Percentiles rank a stretch among this genome's conserved stretches.
phyloP scores from a whole-genome alignment of 64 coral and sea anemone species.

The Montipora sp. region DNA sequence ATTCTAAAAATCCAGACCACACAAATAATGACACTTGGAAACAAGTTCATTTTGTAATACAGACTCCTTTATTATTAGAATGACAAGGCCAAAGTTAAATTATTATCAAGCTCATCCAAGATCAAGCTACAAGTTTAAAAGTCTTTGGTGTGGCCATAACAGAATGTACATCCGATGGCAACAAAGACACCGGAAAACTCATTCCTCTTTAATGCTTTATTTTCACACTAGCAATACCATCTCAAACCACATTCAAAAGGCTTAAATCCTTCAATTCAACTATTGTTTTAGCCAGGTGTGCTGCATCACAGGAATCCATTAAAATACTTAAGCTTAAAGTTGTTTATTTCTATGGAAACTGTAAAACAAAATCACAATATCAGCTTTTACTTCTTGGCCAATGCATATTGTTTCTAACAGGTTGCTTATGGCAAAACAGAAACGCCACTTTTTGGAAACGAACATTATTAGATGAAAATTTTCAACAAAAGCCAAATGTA shows the following conservation, averaged over 20 bases:
- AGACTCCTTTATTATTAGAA: too few species aligned
- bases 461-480: too few species aligned
- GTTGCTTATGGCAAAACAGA: not conserved
- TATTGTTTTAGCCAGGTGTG: not conserved
- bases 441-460: too few species aligned
- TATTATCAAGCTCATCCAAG: not conserved
- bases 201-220: not conserved
- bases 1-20: not conserved
- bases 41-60: too few species aligned
- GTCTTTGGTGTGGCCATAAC: not conserved
- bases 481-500: too few species aligned
- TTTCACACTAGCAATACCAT: too few species aligned
- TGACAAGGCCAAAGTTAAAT: not conserved
- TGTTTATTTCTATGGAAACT: slow-evolving; percentile 15
- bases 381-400: not conserved
- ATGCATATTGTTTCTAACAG: slow-evolving; percentile 8
- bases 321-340: not conserved
- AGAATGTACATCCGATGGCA: not conserved
- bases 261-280: not conserved
- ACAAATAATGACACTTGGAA: too few species aligned
- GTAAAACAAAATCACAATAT: not conserved
- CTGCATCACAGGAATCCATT: not conserved
- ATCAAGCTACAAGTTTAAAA: not conserved
- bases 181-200: not conserved
- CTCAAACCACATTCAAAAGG: not conserved